Conservation (phyloP, 2,797 vertebrate species). For the Steatocranus sp. region DNA sequence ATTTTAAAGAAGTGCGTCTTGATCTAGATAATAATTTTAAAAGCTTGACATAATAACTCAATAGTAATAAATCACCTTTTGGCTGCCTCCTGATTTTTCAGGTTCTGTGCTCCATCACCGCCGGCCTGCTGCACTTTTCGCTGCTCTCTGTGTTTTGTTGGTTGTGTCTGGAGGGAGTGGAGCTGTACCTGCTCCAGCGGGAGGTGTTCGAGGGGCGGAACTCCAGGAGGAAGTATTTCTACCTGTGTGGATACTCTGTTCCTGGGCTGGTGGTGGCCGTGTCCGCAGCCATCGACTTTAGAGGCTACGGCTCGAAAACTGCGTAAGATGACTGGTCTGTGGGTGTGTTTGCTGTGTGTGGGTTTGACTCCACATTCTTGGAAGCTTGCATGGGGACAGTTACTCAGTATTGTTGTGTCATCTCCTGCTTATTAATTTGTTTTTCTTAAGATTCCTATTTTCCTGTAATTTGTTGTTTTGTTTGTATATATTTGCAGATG, state of each 20-base stretch:
- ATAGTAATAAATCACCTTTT: background rate
- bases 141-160: conserved; percentile 92
- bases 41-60: background rate
- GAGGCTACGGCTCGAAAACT: conserved; percentile 79
- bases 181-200: conserved; percentile 88
- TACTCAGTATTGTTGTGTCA: background rate
- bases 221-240: conserved; percentile 88
- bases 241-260: conserved; percentile 87
- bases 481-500: conserved; percentile 71
- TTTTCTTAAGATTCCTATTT: background rate
- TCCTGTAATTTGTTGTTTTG: background rate
- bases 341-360: background rate
- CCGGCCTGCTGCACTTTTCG: conserved; percentile 89
- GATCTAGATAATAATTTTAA: background rate
- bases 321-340: conserved; percentile 61
- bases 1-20: background rate
- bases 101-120: conserved; percentile 88
- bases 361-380: background rate
- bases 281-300: conserved; percentile 89
- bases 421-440: background rate
- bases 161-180: conserved; percentile 89
- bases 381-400: background rate
- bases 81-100: conserved; percentile 15
- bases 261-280: conserved; percentile 89
- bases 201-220: conserved; percentile 91